Base-by-base conservation (phyloP, 2,797 vertebrate genomes). In the Helostoma temminkii region DNA sequence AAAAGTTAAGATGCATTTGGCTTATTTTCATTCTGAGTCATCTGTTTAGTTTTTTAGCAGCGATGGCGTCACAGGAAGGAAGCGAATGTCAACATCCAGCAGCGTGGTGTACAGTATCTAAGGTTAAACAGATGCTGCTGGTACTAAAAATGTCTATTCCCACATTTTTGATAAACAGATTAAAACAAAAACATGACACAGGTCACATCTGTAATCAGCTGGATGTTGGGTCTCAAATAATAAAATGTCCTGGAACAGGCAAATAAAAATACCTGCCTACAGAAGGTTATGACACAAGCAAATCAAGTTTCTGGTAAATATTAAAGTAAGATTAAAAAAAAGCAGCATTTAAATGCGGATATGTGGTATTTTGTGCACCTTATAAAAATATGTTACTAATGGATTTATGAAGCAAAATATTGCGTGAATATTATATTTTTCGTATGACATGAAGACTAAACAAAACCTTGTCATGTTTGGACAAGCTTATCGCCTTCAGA, bases 191-290 rank as follows among this genome's bases (percentile, higher is more conserved):
- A 58, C 52, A 76, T 37, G 71, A 21, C 3, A 28, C 0, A 43
- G 76, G 76, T 66, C 74, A 82, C 75, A 71, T 21, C 77, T 84
- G 84, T 2, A 25, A 47, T 14, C 82, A 74, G 82, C 75, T 66
- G 77, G 80, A 30, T 10, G 15, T 4, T 12, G 9, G 0, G n/a
- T 6, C 30, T 18, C 2, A 2, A 26, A 54, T 34, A 48, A 60
- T 9, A 49, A 68, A 47, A 48, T 4, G 3, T 6, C 18, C 8
- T n/a, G n/a, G n/a, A n/a, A n/a, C n/a, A n/a, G n/a, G n/a, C n/a
- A n/a, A n/a, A n/a, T n/a, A n/a, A n/a, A n/a, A n/a, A n/a, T n/a
- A n/a, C n/a, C n/a, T n/a, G n/a, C n/a, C n/a, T n/a, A n/a, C n/a
- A n/a, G n/a, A n/a, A n/a, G n/a, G 39, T 25, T 9, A 45, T 18